Conservation (phyloP, 2,113 vertebrate species). For the Nyctereutes procyonoides region DNA sequence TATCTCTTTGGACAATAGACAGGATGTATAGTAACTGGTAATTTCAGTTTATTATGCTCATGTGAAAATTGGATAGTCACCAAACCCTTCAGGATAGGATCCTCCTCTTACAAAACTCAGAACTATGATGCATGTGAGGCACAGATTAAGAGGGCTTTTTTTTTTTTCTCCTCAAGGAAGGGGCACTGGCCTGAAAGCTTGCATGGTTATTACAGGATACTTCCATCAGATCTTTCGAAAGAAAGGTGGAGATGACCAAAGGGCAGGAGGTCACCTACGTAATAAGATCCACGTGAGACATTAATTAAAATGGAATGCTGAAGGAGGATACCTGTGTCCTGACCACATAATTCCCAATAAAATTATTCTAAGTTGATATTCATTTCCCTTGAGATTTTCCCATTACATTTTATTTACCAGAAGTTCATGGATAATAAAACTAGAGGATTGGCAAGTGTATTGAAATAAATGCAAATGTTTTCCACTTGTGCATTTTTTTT, state of each 20-base stretch:
- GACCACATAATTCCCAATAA: slow-evolving; percentile 56
- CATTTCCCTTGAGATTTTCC: slow-evolving; percentile 35
- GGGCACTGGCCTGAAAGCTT: slow-evolving; percentile 31
- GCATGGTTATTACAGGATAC: slow-evolving; percentile 68
- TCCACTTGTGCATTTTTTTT: not conserved
- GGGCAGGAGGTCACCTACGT: slow-evolving; percentile 75
- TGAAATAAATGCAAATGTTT: not conserved
- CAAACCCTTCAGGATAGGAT: slow-evolving; percentile 69
- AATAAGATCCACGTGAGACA: slow-evolving; percentile 71
- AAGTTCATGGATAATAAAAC: slow-evolving; percentile 13
- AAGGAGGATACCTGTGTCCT: slow-evolving; percentile 55
- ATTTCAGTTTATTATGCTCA: slow-evolving; percentile 74
- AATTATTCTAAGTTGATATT: slow-evolving; percentile 55
- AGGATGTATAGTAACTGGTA: slow-evolving; percentile 69
- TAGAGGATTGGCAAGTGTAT: not conserved
- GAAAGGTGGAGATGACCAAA: slow-evolving; percentile 79
- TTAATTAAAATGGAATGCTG: slow-evolving; percentile 80
- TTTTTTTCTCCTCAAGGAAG: slow-evolving; percentile 29
- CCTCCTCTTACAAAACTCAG: slow-evolving; percentile 78
- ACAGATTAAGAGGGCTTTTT: slow-evolving; percentile 49
- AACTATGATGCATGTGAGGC: slow-evolving; percentile 69
- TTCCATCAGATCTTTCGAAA: slow-evolving; percentile 79
- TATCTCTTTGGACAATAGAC: slow-evolving; percentile 46
- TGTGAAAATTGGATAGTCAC: slow-evolving; percentile 77
- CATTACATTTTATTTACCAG: not conserved